Evolutionary conservation across 1,140 invertebrate genomes (phyloP).

Genomic region (Drosophila simulans): DNA sequence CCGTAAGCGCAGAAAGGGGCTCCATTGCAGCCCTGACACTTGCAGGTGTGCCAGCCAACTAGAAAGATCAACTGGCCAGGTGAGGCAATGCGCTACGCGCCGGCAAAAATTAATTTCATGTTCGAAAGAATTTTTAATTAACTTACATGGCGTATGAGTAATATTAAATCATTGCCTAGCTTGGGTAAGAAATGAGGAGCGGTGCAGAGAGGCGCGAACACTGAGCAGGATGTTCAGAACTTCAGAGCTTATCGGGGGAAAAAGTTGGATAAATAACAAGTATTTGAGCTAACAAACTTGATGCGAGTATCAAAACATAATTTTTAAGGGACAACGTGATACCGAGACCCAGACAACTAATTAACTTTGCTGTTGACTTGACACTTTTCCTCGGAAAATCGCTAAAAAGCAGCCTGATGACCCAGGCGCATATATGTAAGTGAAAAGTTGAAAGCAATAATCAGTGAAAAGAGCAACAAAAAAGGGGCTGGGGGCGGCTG

Average conservation of each 20-base stretch:
- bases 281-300: too few species aligned
- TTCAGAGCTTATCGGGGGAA: too few species aligned
- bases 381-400: not conserved
- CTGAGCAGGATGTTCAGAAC: slow-evolving; percentile 3
- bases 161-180: slow-evolving; percentile 55
- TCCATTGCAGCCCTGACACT: slow-evolving; percentile 68
- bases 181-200: not conserved
- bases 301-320: not conserved
- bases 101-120: slow-evolving; percentile 60
- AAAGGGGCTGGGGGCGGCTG: too few species aligned
- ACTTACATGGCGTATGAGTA: slow-evolving; percentile 66
- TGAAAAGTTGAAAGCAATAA: slow-evolving; percentile 34
- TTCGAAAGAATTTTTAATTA: slow-evolving; percentile 72
- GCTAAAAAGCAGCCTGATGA: not conserved
- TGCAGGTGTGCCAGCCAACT: slow-evolving; percentile 70
- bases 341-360: not conserved
- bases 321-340: not conserved
- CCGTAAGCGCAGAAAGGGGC: slow-evolving; percentile 15
- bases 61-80: slow-evolving; percentile 39
- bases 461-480: slow-evolving; percentile 2
- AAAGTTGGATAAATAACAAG: not conserved
- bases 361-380: not conserved
- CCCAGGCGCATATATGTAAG: not conserved
- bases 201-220: not conserved
- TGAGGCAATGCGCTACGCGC: slow-evolving; percentile 48